Conservation (phyloP, 2,888 invertebrate genomes). For the Ophion costatus region DNA sequence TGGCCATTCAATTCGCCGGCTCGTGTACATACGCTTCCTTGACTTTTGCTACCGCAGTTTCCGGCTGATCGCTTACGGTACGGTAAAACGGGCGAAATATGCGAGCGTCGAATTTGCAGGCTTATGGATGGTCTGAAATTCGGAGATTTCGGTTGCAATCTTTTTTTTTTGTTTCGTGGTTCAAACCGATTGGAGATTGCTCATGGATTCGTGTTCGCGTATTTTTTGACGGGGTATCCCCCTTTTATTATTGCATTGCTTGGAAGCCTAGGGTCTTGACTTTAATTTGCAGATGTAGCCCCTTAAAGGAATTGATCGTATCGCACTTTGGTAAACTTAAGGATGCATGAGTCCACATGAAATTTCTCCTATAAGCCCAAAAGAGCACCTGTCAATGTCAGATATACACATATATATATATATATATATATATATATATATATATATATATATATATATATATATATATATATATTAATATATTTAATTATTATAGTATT, state of each 20-base stretch:
- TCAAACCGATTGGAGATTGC: too few species aligned
- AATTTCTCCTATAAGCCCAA: not conserved
- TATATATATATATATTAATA: too few species aligned
- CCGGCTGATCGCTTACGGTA: slow-evolving; percentile 19
- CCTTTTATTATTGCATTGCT: too few species aligned
- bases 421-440: too few species aligned
- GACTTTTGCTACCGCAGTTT: slow-evolving; percentile 30
- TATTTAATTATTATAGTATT: too few species aligned
- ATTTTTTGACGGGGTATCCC: too few species aligned
- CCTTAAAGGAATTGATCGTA: too few species aligned
- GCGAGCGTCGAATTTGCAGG: slow-evolving; percentile 8
- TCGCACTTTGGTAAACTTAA: not conserved
- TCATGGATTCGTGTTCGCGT: too few species aligned
- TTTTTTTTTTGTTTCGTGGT: not conserved
- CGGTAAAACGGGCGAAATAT: slow-evolving; percentile 31
- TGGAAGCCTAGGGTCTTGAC: too few species aligned
- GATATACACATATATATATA: too few species aligned
- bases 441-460: too few species aligned
- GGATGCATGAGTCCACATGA: not conserved
- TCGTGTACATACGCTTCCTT: slow-evolving; percentile 3
- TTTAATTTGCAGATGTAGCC: too few species aligned
- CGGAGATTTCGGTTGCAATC: not conserved
- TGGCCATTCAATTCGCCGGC: slow-evolving; percentile 46
- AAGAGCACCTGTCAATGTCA: not conserved
- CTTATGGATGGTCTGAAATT: not conserved